phyloP scores from a whole-genome alignment of 1,140 invertebrate species.

The Euwallacea fornicatus region DNA sequence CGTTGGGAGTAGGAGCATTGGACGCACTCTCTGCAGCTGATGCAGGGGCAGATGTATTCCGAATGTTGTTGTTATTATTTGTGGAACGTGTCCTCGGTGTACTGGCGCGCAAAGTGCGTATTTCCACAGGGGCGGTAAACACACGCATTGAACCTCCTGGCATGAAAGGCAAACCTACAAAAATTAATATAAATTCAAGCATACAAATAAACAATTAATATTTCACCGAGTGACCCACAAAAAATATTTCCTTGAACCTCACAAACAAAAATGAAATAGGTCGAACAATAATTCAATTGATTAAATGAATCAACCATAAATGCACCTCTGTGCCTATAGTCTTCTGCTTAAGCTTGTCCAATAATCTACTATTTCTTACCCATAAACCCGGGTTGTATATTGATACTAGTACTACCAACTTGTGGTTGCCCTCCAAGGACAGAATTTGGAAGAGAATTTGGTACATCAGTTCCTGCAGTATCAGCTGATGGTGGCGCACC shows the following conservation, averaged over 20 bases:
- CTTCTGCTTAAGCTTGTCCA: neutral
- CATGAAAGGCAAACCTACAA: conserved; percentile 30
- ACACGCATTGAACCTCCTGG: conserved; percentile 43
- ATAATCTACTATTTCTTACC: conserved; percentile 17
- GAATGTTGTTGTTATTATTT: conserved; percentile 4
- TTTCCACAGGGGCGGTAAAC: conserved; percentile 46
- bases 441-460: too few relatives aligned
- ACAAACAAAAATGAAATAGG: too few relatives aligned
- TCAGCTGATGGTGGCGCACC: conserved; percentile 21
- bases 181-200: too few relatives aligned
- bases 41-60: neutral
- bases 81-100: conserved; percentile 12
- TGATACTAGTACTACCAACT: conserved; percentile 18
- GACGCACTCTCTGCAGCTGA: neutral
- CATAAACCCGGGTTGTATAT: conserved; percentile 23
- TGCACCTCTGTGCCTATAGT: neutral
- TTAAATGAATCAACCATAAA: too few relatives aligned
- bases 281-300: too few relatives aligned
- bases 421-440: conserved; percentile 2
- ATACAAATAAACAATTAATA: too few relatives aligned
- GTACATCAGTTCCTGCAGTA: conserved; percentile 1
- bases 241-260: too few relatives aligned
- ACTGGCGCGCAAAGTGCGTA: conserved; percentile 33
- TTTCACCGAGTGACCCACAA: too few relatives aligned
- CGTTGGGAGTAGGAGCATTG: neutral